Evolutionary conservation across 1,140 invertebrate species (phyloP), one percentile per base, ranked within the genome.

Genomic region (Cydia fagiglandana): DNA sequence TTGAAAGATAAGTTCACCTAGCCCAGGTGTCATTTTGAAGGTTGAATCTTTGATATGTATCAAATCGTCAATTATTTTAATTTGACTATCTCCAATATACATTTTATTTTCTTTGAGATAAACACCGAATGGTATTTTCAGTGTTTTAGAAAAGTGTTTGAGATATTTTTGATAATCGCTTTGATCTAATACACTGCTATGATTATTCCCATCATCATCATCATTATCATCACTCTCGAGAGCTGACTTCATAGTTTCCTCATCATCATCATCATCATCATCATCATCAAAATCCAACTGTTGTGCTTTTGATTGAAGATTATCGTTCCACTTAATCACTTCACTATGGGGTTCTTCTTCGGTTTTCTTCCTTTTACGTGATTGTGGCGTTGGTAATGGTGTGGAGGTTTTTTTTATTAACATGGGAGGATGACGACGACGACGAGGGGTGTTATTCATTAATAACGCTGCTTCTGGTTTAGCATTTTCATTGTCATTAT

Each of bases 51-150:
- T 64, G 6, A 64, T 28, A 30, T 20, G 10, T 47, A 47, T 47
- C 45, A 13, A 64, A 64, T 64, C 61, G 12, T 64, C 10, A 10
- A 24, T 28, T 24, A 64, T 24, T 20, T 20, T 64, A 24, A 64
- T 64, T 20, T 10, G 61, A 12, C 61, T 64, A 28, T 64, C 61
- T 64, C 61, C 61, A 12, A 64, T 64, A 28, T 64, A 9, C 10
- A 64, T 20, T 12, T 47, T 47, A 13, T 28, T 28, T 7, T 30
- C 24, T 7, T 12, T 9, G 20, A 24, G 17, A 28, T 64, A 24
- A 12, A 64, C 61, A 10, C 61, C 61, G 61, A 64, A 64, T 64
- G 61, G 61, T 12, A 64, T 64, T 28, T 64, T 64, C 20, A 47
- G 5, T 12, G 45, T 47, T 47, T 47, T 47, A 47, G 45, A 47